These are phyloP conservation scores for Acronicta alni DNA, from an alignment of 2,888 invertebrate genomes.

Conservation along the genomic window DNA sequence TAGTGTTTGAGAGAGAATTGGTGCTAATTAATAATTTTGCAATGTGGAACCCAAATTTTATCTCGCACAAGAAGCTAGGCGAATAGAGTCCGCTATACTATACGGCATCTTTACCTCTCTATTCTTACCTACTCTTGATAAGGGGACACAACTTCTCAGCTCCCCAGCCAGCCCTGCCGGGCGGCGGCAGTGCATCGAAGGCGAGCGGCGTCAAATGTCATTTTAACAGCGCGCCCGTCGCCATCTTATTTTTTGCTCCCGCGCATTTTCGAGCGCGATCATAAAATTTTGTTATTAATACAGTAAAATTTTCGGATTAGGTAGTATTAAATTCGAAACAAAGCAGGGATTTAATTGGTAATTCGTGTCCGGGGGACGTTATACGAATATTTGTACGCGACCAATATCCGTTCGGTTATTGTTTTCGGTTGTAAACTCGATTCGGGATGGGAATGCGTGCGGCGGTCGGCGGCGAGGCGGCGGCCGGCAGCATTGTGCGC, in stretches of 20 bases:
- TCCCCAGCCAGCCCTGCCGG: slow-evolving; percentile 36
- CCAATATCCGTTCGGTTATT: slow-evolving; percentile 68
- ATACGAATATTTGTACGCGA: slow-evolving; percentile 55
- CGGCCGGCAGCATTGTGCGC: slow-evolving; percentile 28
- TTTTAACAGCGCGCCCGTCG: slow-evolving; percentile 74
- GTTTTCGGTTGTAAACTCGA: slow-evolving; percentile 67
- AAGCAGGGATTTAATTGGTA: slow-evolving; percentile 86
- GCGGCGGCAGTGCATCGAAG: slow-evolving; percentile 46
- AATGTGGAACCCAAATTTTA: too few relatives aligned
- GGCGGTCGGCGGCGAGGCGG: slow-evolving; percentile 23
- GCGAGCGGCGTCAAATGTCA: slow-evolving; percentile 74
- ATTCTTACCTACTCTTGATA: not conserved
- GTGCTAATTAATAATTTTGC: too few relatives aligned
- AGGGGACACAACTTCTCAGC: not conserved
- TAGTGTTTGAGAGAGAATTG: too few relatives aligned
- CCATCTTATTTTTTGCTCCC: slow-evolving; percentile 78
- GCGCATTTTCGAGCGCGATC: slow-evolving; percentile 75
- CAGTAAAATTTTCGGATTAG: slow-evolving; percentile 87
- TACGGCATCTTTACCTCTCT: too few relatives aligned
- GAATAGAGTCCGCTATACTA: too few relatives aligned
- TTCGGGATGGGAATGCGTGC: slow-evolving; percentile 50
- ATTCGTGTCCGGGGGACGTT: slow-evolving; percentile 65
- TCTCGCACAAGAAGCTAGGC: too few relatives aligned
- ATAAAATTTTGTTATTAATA: slow-evolving; percentile 86
- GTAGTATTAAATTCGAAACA: slow-evolving; percentile 87